Evolutionary conservation across 2,113 vertebrate genomes (phyloP), one percentile per base, ranked within the genome.

Genomic region (Columba livia): DNA sequence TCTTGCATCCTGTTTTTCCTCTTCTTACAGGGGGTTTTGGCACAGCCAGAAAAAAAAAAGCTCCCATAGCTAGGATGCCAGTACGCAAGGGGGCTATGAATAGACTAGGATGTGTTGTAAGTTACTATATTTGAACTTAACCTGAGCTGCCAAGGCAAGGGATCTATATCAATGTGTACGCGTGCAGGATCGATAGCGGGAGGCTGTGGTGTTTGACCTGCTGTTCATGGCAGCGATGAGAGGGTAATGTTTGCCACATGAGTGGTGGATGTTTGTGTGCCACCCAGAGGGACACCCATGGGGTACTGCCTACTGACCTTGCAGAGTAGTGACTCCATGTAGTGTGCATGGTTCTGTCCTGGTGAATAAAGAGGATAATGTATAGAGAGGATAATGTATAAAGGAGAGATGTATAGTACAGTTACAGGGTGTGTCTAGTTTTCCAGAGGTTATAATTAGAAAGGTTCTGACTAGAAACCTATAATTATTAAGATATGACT

Each of bases 281-380:
- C 36, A 11, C 26, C n/a, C 0, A 1, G 29, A 34, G 40, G 12
- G 14, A 26, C 0, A 1, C 5, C 54, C 1, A 0, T 11, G 18
- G 57, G 36, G 10, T 19, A 2, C 34, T 15, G 6, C 31, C 73
- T 42, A 15, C 1, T 18, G n/a, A 15, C 15, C 44, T 20, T 18
- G 10, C 32, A 5, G 26, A 0, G 4, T 5, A 38, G 23, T 7
- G 3, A 7, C 65, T 32, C 1, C 0, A 28, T 53, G 8, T 11
- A 34, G 15, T 1, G 0, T 51, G 65, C 6, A 0, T 7, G 26
- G 29, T 25, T 44, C 42, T 60, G 25, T 56, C 44, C 26, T 5
- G 10, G 6, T 51, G 20, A 24, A 12, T 44, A 53, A n/a, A 11
- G 21, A 54, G 14, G 47, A 29, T 29, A 32, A 36, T 36, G 36